phyloP scores from a whole-genome alignment of 2,888 invertebrate species.

The Brachylomia viminalis region DNA sequence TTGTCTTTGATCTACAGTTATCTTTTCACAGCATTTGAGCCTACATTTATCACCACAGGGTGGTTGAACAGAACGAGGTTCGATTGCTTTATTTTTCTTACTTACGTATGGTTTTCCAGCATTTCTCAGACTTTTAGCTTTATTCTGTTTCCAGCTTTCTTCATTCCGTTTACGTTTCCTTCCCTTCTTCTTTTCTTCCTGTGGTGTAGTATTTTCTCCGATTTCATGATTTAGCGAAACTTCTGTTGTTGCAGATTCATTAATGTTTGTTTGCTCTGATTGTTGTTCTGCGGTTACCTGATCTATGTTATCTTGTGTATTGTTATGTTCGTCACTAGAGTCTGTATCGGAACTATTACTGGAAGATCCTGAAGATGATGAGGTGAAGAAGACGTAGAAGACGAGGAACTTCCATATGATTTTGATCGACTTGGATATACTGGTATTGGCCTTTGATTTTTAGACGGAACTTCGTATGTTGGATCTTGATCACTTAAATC shows the following conservation, averaged over 20 bases:
- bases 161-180: constrained; percentile 51
- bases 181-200: constrained; percentile 50
- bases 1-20: neutral
- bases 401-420: constrained; percentile 36
- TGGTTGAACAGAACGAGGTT: constrained; percentile 50
- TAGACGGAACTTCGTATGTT: neutral
- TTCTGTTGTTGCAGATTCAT: constrained; percentile 1
- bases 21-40: neutral
- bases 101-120: constrained; percentile 15
- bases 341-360: neutral
- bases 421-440: constrained; percentile 24
- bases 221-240: neutral
- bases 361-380: constrained; percentile 27
- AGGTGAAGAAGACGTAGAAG: constrained; percentile 34
- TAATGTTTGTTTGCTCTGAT: constrained; percentile 17
- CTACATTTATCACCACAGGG: constrained; percentile 48
- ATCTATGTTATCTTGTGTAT: neutral
- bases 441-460: neutral
- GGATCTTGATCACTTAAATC: constrained; percentile 53
- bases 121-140: constrained; percentile 25
- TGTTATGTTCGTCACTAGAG: neutral
- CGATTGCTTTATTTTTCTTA: neutral
- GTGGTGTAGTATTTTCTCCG: constrained; percentile 24
- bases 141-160: constrained; percentile 55
- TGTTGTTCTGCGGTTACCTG: constrained; percentile 13